These are phyloP conservation scores for Lophius americanus DNA, from an alignment of 2,797 vertebrate species.

Conservation along the genomic window DNA sequence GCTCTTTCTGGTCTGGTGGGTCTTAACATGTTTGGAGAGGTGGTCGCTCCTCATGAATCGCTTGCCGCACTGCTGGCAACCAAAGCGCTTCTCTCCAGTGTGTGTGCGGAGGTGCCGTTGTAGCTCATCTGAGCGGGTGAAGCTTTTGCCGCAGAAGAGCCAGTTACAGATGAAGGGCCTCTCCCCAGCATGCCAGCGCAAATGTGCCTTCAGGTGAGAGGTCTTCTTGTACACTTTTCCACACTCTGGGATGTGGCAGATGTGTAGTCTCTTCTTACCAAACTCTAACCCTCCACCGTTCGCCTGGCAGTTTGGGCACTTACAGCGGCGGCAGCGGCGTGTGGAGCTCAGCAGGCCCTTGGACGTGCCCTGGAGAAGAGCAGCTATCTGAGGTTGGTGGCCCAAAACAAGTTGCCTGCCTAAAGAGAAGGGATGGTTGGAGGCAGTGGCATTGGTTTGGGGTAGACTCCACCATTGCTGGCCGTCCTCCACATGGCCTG, in stretches of 20 bases:
- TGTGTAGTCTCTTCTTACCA: slow-evolving; percentile 88
- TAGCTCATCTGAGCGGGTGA: slow-evolving; percentile 89
- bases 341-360: slow-evolving; percentile 86
- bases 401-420: slow-evolving; percentile 85
- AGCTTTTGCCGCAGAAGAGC: slow-evolving; percentile 89
- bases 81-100: slow-evolving; percentile 90
- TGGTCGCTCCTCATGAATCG: slow-evolving; percentile 91
- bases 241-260: slow-evolving; percentile 89
- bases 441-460: slow-evolving; percentile 74
- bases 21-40: slow-evolving; percentile 90
- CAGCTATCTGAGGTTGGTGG: slow-evolving; percentile 87
- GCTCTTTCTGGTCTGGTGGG: slow-evolving; percentile 87
- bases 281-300: slow-evolving; percentile 79
- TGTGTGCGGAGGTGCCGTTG: slow-evolving; percentile 89
- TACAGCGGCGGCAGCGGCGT: slow-evolving; percentile 87
- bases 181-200: slow-evolving; percentile 89
- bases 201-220: slow-evolving; percentile 88
- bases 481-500: slow-evolving; percentile 80
- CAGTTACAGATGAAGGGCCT: slow-evolving; percentile 89
- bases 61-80: slow-evolving; percentile 89
- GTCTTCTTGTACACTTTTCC: slow-evolving; percentile 91
- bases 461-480: slow-evolving; percentile 91
- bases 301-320: slow-evolving; percentile 88
- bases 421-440: slow-evolving; percentile 82
- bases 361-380: slow-evolving; percentile 86